Percentiles rank a stretch among this genome's conserved stretches.
These are phyloP conservation scores for Acanthurus tractus DNA, from an alignment of 2,797 vertebrate species.

Conservation along the genomic window DNA sequence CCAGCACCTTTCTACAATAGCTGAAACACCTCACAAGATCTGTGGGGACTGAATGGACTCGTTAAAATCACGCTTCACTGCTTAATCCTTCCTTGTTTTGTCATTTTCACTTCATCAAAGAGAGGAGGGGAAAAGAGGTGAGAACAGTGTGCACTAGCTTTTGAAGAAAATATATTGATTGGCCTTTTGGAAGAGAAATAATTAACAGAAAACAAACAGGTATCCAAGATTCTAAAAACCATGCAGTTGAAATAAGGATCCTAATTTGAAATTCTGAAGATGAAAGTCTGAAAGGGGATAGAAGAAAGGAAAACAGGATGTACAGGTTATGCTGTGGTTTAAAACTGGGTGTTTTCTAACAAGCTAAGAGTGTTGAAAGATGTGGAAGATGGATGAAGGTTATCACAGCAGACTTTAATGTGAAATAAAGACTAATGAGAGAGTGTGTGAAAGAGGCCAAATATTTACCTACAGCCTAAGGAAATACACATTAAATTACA, in stretches of 20 bases:
- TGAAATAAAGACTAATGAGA: conserved; percentile 1
- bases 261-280: not conserved
- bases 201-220: no score
- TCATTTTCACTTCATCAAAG: conserved; percentile 71
- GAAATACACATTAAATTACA: not conserved
- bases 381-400: conserved; percentile 24
- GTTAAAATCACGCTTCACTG: conserved; percentile 79
- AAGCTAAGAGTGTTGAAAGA: conserved; percentile 23
- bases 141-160: conserved; percentile 10
- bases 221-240: not conserved
- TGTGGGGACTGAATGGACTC: conserved; percentile 63
- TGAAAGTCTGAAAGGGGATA: not conserved
- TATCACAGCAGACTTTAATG: conserved; percentile 6
- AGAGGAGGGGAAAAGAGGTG: conserved; percentile 17
- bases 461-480: not conserved
- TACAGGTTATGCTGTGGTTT: conserved; percentile 3
- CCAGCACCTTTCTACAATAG: conserved; percentile 48
- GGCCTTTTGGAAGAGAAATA: not conserved
- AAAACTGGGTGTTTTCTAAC: conserved; percentile 9
- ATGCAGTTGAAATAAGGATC: not conserved
- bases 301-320: not conserved
- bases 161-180: conserved; percentile 50
- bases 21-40: conserved; percentile 57
- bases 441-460: not conserved
- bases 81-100: conserved; percentile 73